Conservation (phyloP, 2,113 vertebrate genomes). For the Enhydra lutris region DNA sequence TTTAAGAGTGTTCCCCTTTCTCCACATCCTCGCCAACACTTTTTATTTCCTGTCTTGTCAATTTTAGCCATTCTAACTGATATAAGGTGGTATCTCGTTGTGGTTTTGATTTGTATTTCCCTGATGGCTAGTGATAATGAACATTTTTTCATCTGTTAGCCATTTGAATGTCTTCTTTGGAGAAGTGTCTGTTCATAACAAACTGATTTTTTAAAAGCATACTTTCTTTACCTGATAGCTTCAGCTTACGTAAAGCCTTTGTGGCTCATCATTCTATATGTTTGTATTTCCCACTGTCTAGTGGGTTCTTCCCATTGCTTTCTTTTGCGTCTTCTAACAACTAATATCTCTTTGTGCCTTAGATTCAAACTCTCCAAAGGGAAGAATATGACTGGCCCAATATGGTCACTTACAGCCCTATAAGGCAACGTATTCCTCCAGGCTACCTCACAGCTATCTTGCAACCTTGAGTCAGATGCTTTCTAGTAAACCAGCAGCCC, state of each 20-base stretch:
- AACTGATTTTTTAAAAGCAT: background rate
- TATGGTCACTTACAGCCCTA: background rate
- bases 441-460: background rate
- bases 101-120: too few relatives aligned
- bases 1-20: too few relatives aligned
- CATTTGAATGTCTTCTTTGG: too few relatives aligned
- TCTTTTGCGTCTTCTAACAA: background rate
- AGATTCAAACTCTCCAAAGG: background rate
- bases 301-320: background rate
- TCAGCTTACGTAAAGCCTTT: background rate
- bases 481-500: background rate
- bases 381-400: background rate
- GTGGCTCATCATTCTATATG: background rate
- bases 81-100: too few relatives aligned
- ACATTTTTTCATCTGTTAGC: too few relatives aligned
- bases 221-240: background rate
- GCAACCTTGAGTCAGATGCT: background rate
- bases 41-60: too few relatives aligned
- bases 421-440: background rate
- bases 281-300: background rate
- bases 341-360: background rate
- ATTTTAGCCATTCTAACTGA: too few relatives aligned
- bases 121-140: too few relatives aligned
- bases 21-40: too few relatives aligned
- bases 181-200: too few relatives aligned